Percentiles rank a stretch among this genome's conserved stretches.
Evolutionary conservation across 2,888 invertebrate genomes (phyloP).

Genomic region (Tetranychus piercei): DNA sequence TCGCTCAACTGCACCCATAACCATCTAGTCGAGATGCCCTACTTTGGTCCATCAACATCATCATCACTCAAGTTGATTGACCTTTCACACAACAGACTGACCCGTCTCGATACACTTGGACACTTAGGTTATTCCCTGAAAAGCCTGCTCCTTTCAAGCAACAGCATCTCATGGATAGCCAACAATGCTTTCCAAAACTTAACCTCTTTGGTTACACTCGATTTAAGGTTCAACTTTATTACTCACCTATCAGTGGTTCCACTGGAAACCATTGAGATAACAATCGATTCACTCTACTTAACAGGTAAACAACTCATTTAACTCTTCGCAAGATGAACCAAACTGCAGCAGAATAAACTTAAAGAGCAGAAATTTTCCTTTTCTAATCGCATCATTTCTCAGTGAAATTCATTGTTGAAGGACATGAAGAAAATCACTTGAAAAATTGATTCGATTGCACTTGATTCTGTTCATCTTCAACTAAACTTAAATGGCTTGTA

Average conservation of each 20-base stretch:
- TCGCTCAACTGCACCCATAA: conserved; percentile 67
- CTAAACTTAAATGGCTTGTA: neutral
- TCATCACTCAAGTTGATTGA: conserved; percentile 46
- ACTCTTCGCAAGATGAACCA: too few species aligned
- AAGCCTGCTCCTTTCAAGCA: conserved; percentile 30
- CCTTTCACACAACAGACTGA: conserved; percentile 51
- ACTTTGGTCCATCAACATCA: conserved; percentile 37
- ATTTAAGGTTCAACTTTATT: conserved; percentile 48
- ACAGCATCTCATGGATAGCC: conserved; percentile 30
- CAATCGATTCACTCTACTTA: conserved; percentile 53
- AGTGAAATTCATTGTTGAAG: neutral
- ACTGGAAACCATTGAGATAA: conserved; percentile 57
- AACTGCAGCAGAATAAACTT: too few species aligned
- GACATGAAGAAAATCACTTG: neutral
- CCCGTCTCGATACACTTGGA: conserved; percentile 27
- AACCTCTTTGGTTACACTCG: conserved; percentile 42
- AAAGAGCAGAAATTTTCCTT: too few species aligned
- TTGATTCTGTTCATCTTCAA: neutral
- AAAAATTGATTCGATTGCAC: neutral
- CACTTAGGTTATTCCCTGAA: conserved; percentile 25
- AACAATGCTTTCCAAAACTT: conserved; percentile 41
- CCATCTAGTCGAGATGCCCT: conserved; percentile 41
- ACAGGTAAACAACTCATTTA: conserved; percentile 47
- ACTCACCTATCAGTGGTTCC: conserved; percentile 41
- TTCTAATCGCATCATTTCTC: too few species aligned